Evolutionary conservation across 2,113 vertebrate genomes (phyloP).

Genomic region (Crotalus horridus): DNA sequence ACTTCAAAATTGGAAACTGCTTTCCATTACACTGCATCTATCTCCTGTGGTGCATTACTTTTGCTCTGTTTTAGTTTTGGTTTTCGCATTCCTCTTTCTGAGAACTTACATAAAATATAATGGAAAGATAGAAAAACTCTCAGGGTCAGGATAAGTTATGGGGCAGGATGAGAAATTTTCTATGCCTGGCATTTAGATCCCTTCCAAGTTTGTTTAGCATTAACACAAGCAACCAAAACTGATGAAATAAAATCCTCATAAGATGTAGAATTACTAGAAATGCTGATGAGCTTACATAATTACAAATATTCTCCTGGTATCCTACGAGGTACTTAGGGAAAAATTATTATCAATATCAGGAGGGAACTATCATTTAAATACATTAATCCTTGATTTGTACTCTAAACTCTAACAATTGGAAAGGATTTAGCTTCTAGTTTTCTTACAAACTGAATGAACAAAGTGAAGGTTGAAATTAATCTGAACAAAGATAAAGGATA

Average conservation of each 20-base stretch:
- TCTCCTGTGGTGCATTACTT: not conserved
- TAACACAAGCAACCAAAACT: not conserved
- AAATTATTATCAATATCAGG: not conserved
- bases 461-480: not conserved
- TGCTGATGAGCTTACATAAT: not conserved
- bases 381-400: not conserved
- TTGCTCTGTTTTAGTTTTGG: not conserved
- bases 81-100: not conserved
- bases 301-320: not conserved
- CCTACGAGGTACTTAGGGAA: not conserved
- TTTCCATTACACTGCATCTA: not conserved
- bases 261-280: not conserved
- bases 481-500: not conserved
- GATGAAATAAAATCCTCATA: slow-evolving; percentile 11
- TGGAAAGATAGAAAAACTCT: not conserved
- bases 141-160: not conserved
- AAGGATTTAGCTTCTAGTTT: not conserved
- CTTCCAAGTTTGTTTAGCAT: slow-evolving; percentile 19
- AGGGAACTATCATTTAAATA: not conserved
- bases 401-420: not conserved
- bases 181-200: not conserved
- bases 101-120: slow-evolving; percentile 24
- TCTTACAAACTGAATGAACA: not conserved
- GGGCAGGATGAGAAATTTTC: not conserved
- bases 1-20: not conserved